Conservation (phyloP, 1,140 invertebrate species). For the Teleopsis dalmanni region DNA sequence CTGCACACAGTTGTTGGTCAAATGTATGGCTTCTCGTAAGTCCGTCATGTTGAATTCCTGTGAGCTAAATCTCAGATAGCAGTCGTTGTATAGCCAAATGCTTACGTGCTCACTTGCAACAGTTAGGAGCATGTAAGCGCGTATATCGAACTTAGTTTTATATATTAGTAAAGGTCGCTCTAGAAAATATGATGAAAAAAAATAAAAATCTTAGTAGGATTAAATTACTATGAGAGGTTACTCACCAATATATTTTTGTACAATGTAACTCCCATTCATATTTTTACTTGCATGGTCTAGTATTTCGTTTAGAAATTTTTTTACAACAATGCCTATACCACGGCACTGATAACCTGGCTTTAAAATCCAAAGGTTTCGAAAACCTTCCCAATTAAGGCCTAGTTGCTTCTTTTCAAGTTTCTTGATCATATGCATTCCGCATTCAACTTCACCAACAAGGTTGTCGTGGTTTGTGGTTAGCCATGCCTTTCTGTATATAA, state of each 20-base stretch:
- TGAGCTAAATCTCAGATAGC: slow-evolving; percentile 84
- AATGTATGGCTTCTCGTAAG: slow-evolving; percentile 81
- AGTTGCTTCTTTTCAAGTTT: slow-evolving; percentile 25
- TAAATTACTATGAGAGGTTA: too few relatives aligned
- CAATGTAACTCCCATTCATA: slow-evolving; percentile 65
- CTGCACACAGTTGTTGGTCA: slow-evolving; percentile 89
- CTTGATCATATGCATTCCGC: not conserved
- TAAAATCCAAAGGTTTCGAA: slow-evolving; percentile 84
- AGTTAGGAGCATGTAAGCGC: slow-evolving; percentile 83
- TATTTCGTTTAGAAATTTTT: slow-evolving; percentile 54
- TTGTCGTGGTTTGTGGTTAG: slow-evolving; percentile 42
- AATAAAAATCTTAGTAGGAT: too few relatives aligned
- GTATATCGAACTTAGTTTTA: slow-evolving; percentile 87
- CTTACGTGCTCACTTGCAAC: slow-evolving; percentile 67
- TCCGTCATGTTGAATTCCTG: slow-evolving; percentile 74
- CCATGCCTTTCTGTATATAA: slow-evolving; percentile 39
- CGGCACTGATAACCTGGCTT: slow-evolving; percentile 82
- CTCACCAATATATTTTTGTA: slow-evolving; percentile 89
- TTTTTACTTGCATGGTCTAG: slow-evolving; percentile 53
- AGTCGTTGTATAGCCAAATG: slow-evolving; percentile 84
- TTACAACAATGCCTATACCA: slow-evolving; percentile 71
- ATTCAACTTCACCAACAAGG: slow-evolving; percentile 52
- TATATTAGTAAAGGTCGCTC: slow-evolving; percentile 74
- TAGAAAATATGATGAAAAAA: too few relatives aligned
- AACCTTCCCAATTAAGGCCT: slow-evolving; percentile 56